Base-by-base conservation (phyloP, 2,888 invertebrate species). In the Xestia c-nigrum region DNA sequence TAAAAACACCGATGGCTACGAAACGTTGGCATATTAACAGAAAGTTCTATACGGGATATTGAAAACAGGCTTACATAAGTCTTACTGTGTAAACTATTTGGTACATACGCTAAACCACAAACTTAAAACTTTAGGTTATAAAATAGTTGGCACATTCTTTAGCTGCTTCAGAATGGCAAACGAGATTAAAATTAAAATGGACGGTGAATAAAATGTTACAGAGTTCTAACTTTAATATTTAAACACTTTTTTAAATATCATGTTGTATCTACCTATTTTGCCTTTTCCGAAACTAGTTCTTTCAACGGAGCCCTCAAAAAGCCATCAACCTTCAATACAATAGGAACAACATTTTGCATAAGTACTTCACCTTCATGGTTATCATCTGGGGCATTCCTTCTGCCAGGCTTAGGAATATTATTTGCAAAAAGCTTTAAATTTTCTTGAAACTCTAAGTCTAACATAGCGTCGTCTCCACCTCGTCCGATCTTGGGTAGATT, bases 281-380 rank as follows among this genome's bases (percentile, higher is more conserved):
- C 21, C 14, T 43, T 57, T 47, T 1, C 24, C 14, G 14, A 19
- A 9, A 5, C 7, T 24, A 52, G 0, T 21, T 85, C 82, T 52
- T 85, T 61, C 38, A 85, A 21, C 5, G 94, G 93, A 1, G 87
- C 71, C 81, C 91, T 89, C 31, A 95, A 78, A 73, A 87, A 94
- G 0, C 95, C 95, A 43, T 92, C 86, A 0, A 95, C 73, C n/a
- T 90, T 90, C 86, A 95, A 76, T 4, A 89, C 80, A 0, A 95
- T 77, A 5, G 95, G 95, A 9, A 95, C 91, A 0, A 92, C 95
- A 59, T 95, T 88, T 16, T 92, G 89, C 65, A 94, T 77, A 14
- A 94, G 65, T 0, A 94, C 82, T 72, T 69, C 10, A 47, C 5
- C 12, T 59, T n/a, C 87, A 69, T 81, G 76, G 9, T 88, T 76